Percentiles rank a stretch among this genome's conserved stretches.
These are phyloP conservation scores for Heliocidaris erythrogramma DNA, from an alignment of 35 echinoderm and acorn worm species.

Conservation along the genomic window DNA sequence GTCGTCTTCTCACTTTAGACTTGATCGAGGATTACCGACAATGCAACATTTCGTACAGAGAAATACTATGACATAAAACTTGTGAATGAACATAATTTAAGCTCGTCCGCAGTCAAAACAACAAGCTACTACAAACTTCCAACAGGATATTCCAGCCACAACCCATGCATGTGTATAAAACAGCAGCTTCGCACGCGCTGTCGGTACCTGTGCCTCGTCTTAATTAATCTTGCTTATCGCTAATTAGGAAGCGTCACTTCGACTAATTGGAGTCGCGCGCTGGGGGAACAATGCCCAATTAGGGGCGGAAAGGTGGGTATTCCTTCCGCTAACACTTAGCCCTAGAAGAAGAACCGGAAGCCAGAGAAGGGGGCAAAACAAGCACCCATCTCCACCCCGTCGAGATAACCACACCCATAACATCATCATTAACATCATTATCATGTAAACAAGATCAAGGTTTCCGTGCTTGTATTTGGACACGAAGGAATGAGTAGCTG, in stretches of 20 bases:
- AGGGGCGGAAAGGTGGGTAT: background rate
- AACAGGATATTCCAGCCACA: background rate
- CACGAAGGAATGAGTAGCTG: no score
- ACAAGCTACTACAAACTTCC: no score
- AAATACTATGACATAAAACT: no score
- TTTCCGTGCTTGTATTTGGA: no score
- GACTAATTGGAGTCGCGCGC: conserved; percentile 36
- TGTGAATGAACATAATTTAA: no score
- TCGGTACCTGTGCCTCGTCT: background rate
- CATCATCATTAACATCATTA: background rate
- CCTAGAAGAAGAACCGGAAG: background rate
- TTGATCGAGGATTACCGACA: no score
- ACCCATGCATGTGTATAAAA: background rate
- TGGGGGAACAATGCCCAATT: conserved; percentile 19
- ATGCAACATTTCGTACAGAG: no score
- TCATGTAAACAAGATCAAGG: background rate
- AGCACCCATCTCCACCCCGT: background rate
- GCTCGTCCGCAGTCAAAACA: background rate
- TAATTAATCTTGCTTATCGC: conserved; percentile 20
- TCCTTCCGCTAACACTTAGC: background rate
- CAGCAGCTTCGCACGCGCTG: background rate
- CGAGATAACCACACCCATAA: background rate
- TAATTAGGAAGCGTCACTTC: background rate
- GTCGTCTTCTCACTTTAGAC: no score
- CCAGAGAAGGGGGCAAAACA: background rate